Conservation (phyloP, 2,797 vertebrate genomes). For the Smutsia temminckii region DNA sequence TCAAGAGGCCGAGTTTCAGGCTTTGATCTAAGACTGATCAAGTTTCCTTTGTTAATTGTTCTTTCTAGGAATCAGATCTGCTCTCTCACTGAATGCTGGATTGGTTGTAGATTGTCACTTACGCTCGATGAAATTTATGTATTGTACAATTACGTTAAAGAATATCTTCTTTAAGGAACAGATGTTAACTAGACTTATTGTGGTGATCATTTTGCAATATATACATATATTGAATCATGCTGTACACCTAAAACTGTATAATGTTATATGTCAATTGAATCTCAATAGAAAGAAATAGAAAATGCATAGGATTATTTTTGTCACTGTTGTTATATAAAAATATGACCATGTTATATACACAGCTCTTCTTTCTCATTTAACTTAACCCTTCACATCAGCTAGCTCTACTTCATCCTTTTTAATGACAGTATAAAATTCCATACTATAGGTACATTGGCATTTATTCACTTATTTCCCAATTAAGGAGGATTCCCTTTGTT, state of each 20-base stretch:
- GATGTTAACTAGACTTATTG: neutral
- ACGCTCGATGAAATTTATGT: neutral
- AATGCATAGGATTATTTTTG: neutral
- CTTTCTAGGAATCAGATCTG: neutral
- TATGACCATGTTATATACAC: neutral
- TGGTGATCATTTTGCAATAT: neutral
- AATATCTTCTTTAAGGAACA: neutral
- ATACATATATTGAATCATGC: neutral
- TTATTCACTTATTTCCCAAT: neutral
- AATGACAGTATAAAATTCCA: neutral
- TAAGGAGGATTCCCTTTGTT: neutral
- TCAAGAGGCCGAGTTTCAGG: neutral
- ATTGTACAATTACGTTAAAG: neutral
- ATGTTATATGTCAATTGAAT: neutral
- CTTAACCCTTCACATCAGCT: neutral
- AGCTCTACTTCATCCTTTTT: neutral
- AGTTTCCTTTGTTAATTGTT: neutral
- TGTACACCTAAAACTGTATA: neutral
- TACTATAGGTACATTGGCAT: accelerated
- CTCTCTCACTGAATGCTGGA: neutral
- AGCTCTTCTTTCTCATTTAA: neutral
- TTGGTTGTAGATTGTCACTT: neutral
- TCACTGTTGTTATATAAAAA: neutral
- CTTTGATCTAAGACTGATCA: neutral
- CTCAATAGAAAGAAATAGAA: neutral